Evolutionary conservation across 2,113 vertebrate species (phyloP).

Genomic region (Microcebus griseorufus): DNA sequence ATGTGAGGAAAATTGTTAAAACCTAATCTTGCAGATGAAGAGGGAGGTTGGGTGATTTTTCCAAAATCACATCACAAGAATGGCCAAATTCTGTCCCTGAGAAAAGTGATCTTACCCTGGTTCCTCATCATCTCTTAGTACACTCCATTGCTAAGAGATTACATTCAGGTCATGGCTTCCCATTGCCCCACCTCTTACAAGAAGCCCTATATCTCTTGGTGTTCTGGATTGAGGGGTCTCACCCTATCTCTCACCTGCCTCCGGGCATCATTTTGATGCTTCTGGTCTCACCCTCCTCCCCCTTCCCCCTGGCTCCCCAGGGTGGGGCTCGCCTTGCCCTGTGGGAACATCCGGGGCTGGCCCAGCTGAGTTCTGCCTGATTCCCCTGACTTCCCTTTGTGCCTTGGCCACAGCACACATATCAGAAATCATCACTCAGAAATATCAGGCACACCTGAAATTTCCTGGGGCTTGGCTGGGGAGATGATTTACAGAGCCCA

Average conservation of each 20-base stretch:
- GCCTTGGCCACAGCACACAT: neutral
- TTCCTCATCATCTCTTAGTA: neutral
- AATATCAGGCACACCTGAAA: neutral
- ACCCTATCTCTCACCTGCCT: rapidly evolving
- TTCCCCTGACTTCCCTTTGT: rapidly evolving
- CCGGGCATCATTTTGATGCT: neutral
- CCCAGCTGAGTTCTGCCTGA: neutral
- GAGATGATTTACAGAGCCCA: slow-evolving; percentile 20
- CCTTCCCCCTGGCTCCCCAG: neutral
- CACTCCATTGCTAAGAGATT: neutral
- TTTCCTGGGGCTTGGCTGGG: slow-evolving; percentile 12
- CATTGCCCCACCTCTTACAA: neutral
- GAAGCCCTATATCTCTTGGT: neutral
- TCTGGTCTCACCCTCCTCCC: neutral
- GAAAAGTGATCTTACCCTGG: no score
- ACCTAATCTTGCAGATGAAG: neutral
- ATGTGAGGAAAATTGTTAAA: neutral
- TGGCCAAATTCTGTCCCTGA: neutral
- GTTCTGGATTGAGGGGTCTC: neutral
- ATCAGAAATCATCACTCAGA: neutral
- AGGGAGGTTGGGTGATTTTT: neutral
- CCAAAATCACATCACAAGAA: neutral
- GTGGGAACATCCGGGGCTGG: neutral
- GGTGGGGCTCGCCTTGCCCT: rapidly evolving
- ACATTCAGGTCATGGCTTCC: neutral